Evolutionary conservation across 2,888 invertebrate genomes (phyloP), one percentile per base, ranked within the genome.

Genomic region (Platycnemis pennipes): DNA sequence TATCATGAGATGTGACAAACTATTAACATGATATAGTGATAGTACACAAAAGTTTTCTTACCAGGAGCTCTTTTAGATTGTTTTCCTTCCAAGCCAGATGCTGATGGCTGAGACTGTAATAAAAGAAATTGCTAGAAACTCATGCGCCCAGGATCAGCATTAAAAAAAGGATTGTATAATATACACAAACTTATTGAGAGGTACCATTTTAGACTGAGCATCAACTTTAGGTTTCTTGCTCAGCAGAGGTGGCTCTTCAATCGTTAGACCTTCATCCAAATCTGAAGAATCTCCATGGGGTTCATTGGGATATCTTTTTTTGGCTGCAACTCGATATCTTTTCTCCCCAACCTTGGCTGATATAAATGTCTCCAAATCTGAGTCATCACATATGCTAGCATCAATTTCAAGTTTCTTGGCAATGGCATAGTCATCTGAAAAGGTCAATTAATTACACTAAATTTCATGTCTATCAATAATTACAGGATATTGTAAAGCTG

Each of bases 361-460:
- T 13, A 85, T 85, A 8, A 85, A 85, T 37, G 85, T 37, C 85
- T 85, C 85, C 85, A 85, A 42, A 42, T 85, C 85, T 2, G 85
- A 85, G 31, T 85, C 85, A 31, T 85, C 85, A 37, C 85, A 85
- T 31, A 85, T 42, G 42, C 85, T 85, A 42, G 85, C 31, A 85
- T 85, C 85, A 8, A 85, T 85, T 85, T 85, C 85, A 2, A 85
- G 19, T 85, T 85, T 85, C 37, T 42, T 37, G 37, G 85, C 85
- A 85, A 42, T 42, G 5, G 85, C 85, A 37, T 85, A 85, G 42
- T 85, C 42, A 13, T 31, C 85, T 85, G 85, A 19, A 85, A 85
- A 31, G 56, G 56, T 56, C 56, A 56, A 56, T 56, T 56, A 16
- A 56, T 56, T 22, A 56, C 56, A 56, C 22, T 56, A 56, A 56